Percentiles rank a stretch among this genome's conserved stretches.
These are phyloP conservation scores for Eublepharis macularius DNA, from an alignment of 2,113 vertebrate species.

Conservation along the genomic window DNA sequence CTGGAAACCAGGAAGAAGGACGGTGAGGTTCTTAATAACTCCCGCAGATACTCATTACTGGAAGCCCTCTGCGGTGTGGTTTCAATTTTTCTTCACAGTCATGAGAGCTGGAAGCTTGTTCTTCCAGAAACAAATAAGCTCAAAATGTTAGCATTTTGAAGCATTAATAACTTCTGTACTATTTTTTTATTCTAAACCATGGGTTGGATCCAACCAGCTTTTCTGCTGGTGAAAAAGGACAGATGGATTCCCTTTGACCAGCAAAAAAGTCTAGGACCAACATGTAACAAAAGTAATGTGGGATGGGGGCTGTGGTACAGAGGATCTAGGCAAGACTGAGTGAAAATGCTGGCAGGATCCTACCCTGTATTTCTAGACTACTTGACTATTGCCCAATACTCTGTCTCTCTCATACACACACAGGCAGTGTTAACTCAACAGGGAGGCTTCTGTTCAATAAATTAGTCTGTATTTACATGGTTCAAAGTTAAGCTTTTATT, in stretches of 20 bases:
- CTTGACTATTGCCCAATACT: no score
- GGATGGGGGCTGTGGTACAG: no score
- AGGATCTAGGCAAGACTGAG: no score
- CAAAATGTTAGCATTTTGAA: background rate
- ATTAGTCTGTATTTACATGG: constrained; percentile 77
- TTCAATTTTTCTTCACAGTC: background rate
- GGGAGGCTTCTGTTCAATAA: constrained; percentile 63
- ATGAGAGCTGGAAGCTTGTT: background rate
- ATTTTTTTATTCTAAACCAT: background rate
- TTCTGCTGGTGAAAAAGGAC: no score
- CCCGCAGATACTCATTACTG: background rate
- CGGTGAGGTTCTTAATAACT: background rate
- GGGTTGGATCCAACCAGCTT: no score
- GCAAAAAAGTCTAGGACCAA: no score
- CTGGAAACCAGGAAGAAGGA: background rate
- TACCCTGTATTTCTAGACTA: no score
- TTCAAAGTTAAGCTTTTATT: constrained; percentile 86
- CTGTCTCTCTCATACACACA: background rate
- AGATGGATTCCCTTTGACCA: no score
- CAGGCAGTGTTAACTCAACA: background rate
- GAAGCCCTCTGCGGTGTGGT: background rate
- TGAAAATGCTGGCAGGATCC: no score
- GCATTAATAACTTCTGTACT: background rate
- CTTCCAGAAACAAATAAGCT: background rate
- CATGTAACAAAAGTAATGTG: no score